Evolutionary conservation across 2,797 vertebrate species (phyloP).

Genomic region (Malurus splendens): DNA sequence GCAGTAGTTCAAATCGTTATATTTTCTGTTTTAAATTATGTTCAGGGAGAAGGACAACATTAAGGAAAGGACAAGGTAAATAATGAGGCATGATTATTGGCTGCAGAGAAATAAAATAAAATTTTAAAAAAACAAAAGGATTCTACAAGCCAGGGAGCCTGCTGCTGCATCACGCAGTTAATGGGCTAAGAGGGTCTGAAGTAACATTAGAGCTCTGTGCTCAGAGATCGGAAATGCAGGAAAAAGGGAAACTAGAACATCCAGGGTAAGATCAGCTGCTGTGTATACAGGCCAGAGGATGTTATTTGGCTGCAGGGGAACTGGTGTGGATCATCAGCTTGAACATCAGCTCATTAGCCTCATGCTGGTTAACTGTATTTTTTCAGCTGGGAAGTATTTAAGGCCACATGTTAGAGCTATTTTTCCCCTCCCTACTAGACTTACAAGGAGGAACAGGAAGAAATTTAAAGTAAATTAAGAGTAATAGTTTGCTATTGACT

Average conservation of each 20-base stretch:
- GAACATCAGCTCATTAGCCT: conserved; percentile 33
- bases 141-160: background rate
- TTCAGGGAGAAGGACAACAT: background rate
- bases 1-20: background rate
- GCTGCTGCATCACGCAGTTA: background rate
- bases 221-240: background rate
- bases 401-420: conserved; percentile 6
- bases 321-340: conserved; percentile 11
- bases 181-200: conserved; percentile 10
- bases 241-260: background rate
- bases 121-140: background rate
- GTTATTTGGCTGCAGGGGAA: background rate
- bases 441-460: conserved; percentile 22
- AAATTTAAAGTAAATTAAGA: conserved; percentile 27
- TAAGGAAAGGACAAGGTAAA: conserved; percentile 43
- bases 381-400: conserved; percentile 42
- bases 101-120: background rate
- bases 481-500: background rate
- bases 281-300: background rate
- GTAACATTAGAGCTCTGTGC: background rate
- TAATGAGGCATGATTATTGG: background rate
- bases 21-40: conserved; percentile 1
- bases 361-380: conserved; percentile 28
- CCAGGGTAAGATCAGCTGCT: background rate
- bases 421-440: conserved; percentile 17